Evolutionary conservation across 2,113 vertebrate genomes (phyloP), one percentile per base, ranked within the genome.

Genomic region (Coracopsis vasa): DNA sequence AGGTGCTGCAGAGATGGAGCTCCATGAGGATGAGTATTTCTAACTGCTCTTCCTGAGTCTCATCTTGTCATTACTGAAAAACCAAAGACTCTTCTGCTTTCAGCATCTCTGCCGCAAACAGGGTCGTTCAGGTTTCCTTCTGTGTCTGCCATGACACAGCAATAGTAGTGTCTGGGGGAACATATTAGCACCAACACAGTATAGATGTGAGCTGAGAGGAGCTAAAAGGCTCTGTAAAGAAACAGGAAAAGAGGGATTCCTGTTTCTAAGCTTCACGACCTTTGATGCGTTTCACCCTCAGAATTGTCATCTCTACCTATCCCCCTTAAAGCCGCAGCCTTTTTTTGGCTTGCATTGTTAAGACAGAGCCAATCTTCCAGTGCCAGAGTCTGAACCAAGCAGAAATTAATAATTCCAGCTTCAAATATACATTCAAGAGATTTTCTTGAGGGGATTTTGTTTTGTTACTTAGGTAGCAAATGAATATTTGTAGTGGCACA

Each of bases 1-100:
- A 27, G 29, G 41, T 16, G 7, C 47, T 54, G 31, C 3, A 1
- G 19, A 80, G 42, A 14, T 1, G 0, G 27, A 39, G 29, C 6
- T 54, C 56, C 4, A 2, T 9, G 27, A 48, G 50, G n/a, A 13
- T 42, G 65, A 53, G 16, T 53, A 28, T 33, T 69, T 77, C 50
- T 29, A 75, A n/a, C 11, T 58, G 37, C 21, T 19, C 15, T 47
- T 80, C 72, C 48, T 70, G 33, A 39, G 42, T 60, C 39, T 41
- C 66, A 28, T 21, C 54, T 37, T 45, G 5, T 18, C 39, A 4
- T 44, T 81, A 60, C 62, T 54, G 58, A 53, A 64, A 71, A 72
- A 29, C 13, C 21, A 19, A 42, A 37, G 24, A 27, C 15, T 27
- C 3, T 50, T 45, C 58, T 88, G 47, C 29, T 67, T 29, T 81